These are phyloP conservation scores for Parazoanthus atlanticus DNA, from an alignment of 92 coral and sea anemone species.

Conservation along the genomic window DNA sequence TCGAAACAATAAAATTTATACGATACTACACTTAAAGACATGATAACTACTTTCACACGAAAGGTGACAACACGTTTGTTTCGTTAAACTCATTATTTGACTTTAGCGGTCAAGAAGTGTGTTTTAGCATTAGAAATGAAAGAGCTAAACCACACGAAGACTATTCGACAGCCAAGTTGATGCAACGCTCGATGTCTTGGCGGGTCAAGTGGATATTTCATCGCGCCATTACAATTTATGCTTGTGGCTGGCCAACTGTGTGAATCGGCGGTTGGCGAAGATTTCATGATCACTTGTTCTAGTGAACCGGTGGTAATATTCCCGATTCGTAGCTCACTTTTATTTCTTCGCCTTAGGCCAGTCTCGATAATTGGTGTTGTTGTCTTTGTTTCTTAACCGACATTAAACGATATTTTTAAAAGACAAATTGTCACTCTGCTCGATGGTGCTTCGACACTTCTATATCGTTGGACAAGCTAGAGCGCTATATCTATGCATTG, in stretches of 20 bases:
- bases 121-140: constrained; percentile 25
- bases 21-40: constrained; percentile 40
- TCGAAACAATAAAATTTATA: constrained; percentile 46
- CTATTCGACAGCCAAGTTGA: background rate
- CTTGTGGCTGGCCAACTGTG: constrained; percentile 32
- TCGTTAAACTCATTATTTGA: constrained; percentile 43
- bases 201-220: constrained; percentile 45
- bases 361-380: constrained; percentile 45
- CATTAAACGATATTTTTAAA: constrained; percentile 72
- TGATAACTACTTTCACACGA: constrained; percentile 42
- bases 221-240: constrained; percentile 30
- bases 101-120: constrained; percentile 40
- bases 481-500: background rate
- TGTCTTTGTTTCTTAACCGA: constrained; percentile 63
- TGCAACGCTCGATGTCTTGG: constrained; percentile 7
- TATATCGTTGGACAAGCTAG: constrained; percentile 5
- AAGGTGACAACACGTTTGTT: constrained; percentile 48
- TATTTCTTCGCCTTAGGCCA: constrained; percentile 49
- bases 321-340: constrained; percentile 28
- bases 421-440: constrained; percentile 63
- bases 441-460: background rate
- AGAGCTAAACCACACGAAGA: constrained; percentile 40
- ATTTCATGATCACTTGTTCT: constrained; percentile 45
- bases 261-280: constrained; percentile 19
- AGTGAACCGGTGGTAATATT: constrained; percentile 33